Evolutionary conservation across 2,113 vertebrate species (phyloP).

Genomic region (Chunga burmeisteri): DNA sequence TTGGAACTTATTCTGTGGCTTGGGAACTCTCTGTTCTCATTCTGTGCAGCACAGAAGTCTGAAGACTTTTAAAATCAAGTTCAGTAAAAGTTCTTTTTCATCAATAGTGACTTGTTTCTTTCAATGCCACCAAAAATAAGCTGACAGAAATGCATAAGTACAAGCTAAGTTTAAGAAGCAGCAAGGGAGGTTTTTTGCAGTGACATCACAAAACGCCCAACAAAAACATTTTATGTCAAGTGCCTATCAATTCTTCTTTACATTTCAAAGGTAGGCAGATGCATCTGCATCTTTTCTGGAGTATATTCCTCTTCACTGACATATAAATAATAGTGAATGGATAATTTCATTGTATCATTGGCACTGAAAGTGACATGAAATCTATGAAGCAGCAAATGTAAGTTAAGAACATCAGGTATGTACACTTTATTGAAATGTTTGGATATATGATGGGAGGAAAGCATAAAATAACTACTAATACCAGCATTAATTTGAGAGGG

Average conservation of each 20-base stretch:
- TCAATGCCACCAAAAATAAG: not conserved
- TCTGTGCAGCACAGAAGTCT: not conserved
- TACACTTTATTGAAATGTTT: conserved; percentile 7
- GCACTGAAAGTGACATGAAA: not conserved
- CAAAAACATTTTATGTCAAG: conserved; percentile 3
- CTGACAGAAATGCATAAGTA: not conserved
- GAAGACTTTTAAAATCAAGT: not conserved
- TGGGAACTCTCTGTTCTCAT: not conserved
- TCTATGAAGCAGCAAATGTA: not conserved
- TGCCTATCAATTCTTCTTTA: conserved; percentile 1
- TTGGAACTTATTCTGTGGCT: not conserved
- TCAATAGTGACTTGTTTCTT: not conserved
- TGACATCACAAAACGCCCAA: not conserved
- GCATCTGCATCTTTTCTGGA: not conserved
- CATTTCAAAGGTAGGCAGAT: conserved; percentile 32
- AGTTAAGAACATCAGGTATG: not conserved
- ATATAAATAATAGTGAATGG: not conserved
- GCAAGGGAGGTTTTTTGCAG: not conserved
- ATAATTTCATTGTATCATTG: not conserved
- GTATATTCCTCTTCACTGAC: not conserved
- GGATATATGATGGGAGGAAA: not conserved
- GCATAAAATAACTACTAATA: not conserved
- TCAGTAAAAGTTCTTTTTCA: not conserved
- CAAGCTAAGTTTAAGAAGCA: not conserved
- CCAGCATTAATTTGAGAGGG: not conserved